Conservation (phyloP, 1,140 invertebrate genomes). For the Brachionus sp. region DNA sequence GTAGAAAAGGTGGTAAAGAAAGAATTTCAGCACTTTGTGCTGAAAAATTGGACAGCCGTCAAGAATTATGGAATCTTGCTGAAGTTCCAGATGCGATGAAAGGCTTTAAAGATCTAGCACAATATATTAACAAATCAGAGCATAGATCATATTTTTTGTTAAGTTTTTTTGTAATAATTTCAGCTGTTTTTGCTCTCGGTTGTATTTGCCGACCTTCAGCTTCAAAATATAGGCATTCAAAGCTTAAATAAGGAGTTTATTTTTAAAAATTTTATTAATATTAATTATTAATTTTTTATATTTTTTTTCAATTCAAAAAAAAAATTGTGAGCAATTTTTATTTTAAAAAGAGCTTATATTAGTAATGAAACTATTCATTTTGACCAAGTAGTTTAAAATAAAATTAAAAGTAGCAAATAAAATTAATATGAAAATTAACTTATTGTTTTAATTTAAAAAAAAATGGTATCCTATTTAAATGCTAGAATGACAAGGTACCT, state of each 20-base stretch:
- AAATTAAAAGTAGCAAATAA: too few species aligned
- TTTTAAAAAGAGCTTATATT: not conserved
- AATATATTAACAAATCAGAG: constrained; percentile 37
- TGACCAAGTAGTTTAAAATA: too few species aligned
- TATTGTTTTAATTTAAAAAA: too few species aligned
- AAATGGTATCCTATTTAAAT: too few species aligned
- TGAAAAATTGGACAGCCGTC: not conserved
- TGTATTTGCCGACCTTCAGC: not conserved
- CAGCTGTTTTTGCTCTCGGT: constrained; percentile 3
- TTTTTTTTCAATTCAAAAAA: not conserved
- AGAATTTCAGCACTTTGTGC: not conserved
- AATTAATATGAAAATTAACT: too few species aligned
- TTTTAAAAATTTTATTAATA: not conserved
- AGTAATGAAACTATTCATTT: too few species aligned
- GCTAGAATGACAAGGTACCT: too few species aligned
- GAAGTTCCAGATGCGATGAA: constrained; percentile 2
- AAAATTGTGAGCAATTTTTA: not conserved
- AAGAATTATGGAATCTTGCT: constrained; percentile 25
- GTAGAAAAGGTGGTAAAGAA: not conserved
- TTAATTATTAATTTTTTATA: not conserved
- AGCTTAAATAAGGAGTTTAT: not conserved
- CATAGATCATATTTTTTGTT: constrained; percentile 39
- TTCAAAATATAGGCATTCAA: not conserved
- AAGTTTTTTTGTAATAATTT: not conserved
- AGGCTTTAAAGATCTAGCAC: constrained; percentile 27